These are phyloP conservation scores for Diabrotica balteata DNA, from an alignment of 2,888 invertebrate species.

Conservation along the genomic window DNA sequence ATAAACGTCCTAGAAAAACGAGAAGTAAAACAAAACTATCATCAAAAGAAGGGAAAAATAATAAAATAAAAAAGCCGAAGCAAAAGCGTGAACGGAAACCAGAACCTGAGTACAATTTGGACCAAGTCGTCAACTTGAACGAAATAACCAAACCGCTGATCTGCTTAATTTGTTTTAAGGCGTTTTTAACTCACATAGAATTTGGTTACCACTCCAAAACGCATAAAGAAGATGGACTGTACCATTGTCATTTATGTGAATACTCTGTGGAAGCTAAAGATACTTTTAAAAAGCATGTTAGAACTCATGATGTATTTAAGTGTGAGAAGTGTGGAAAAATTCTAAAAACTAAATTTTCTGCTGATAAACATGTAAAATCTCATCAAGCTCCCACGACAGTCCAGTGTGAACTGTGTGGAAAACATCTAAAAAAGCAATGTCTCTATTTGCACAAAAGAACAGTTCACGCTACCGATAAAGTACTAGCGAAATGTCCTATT, in stretches of 20 bases:
- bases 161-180: conserved; percentile 64
- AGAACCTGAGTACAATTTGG: background rate
- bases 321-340: conserved; percentile 48
- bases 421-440: conserved; percentile 53
- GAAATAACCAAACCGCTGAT: conserved; percentile 55
- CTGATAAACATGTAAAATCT: conserved; percentile 57
- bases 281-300: conserved; percentile 45
- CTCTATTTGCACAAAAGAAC: conserved; percentile 31
- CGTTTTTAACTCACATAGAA: conserved; percentile 58
- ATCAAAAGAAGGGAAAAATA: background rate
- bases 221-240: conserved; percentile 50
- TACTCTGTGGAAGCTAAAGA: conserved; percentile 43
- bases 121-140: conserved; percentile 26
- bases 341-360: conserved; percentile 60
- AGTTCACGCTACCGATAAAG: conserved; percentile 24
- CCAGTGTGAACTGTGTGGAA: conserved; percentile 62
- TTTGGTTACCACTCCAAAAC: conserved; percentile 52
- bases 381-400: conserved; percentile 54
- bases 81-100: background rate
- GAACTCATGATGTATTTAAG: conserved; percentile 46
- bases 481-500: conserved; percentile 33
- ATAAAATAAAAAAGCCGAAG: background rate
- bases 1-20: background rate
- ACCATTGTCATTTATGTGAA: conserved; percentile 53
- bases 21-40: background rate